Evolutionary conservation across 2,797 vertebrate species (phyloP).

Genomic region (Paratrypauchen microcephalus): DNA sequence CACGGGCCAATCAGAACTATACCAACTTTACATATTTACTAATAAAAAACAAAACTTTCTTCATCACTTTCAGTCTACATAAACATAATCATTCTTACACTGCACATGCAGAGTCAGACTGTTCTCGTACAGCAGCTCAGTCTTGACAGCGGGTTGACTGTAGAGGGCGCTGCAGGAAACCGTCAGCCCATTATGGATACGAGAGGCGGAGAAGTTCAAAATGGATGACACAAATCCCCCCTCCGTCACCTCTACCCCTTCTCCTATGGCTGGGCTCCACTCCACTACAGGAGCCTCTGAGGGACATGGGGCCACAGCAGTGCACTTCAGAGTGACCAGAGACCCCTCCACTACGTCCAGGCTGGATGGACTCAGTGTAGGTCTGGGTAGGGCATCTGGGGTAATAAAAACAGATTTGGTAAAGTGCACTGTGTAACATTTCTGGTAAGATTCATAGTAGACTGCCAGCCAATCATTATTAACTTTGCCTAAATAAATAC

Average conservation of each 20-base stretch:
- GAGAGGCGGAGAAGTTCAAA: constrained; percentile 62
- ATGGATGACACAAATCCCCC: constrained; percentile 33
- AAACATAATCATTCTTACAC: constrained; percentile 50
- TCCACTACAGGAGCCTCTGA: constrained; percentile 53
- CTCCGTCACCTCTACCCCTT: constrained; percentile 32
- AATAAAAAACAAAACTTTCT: too few relatives aligned
- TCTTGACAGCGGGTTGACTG: constrained; percentile 40
- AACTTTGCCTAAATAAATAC: background rate
- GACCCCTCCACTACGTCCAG: constrained; percentile 59
- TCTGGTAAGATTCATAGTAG: background rate
- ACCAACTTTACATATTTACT: background rate
- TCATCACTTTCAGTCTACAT: background rate
- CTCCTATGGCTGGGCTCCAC: constrained; percentile 56
- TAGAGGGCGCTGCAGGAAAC: constrained; percentile 58
- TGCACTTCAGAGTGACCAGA: constrained; percentile 59
- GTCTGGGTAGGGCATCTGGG: constrained; percentile 53
- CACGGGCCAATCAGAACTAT: background rate
- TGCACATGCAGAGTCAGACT: constrained; percentile 48
- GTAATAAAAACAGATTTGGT: background rate
- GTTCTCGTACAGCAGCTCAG: constrained; percentile 31
- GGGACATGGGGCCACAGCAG: constrained; percentile 54
- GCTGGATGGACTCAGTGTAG: constrained; percentile 41
- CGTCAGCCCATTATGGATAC: constrained; percentile 50
- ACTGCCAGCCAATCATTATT: background rate
- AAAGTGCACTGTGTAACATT: background rate